Evolutionary conservation across 2,113 vertebrate genomes (phyloP).

Genomic region (Myrmecophaga tridactyla): DNA sequence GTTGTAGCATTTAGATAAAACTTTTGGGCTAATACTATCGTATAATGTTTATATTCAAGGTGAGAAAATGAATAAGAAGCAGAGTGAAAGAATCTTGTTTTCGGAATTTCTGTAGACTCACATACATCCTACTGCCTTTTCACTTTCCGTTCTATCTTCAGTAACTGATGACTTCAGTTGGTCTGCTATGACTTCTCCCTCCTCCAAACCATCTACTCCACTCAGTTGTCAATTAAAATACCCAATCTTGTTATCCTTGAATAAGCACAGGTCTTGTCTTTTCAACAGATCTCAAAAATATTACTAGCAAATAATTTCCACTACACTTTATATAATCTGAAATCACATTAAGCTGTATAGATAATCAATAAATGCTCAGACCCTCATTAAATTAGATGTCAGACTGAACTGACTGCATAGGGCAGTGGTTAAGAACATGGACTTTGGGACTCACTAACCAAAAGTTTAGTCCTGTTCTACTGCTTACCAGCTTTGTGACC

Average conservation of each 20-base stretch:
- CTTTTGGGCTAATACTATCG: not conserved
- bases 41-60: not conserved
- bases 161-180: not conserved
- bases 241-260: not conserved
- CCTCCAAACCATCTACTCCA: not conserved
- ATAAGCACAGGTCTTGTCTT: not conserved
- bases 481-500: not conserved
- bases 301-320: not conserved
- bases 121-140: not conserved
- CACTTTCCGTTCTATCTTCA: not conserved
- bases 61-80: not conserved
- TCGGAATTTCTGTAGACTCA: not conserved
- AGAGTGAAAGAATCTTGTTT: not conserved
- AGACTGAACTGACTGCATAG: not conserved
- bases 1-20: not conserved
- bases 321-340: not conserved
- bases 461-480: not conserved
- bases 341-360: not conserved
- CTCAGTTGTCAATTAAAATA: not conserved
- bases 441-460: too few relatives aligned
- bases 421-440: accelerated
- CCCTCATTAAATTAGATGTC: not conserved
- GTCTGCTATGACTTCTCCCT: not conserved
- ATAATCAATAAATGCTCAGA: not conserved
- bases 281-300: not conserved